Conservation (phyloP, 2,888 invertebrate genomes). For the Drosophila trichaetosa region DNA sequence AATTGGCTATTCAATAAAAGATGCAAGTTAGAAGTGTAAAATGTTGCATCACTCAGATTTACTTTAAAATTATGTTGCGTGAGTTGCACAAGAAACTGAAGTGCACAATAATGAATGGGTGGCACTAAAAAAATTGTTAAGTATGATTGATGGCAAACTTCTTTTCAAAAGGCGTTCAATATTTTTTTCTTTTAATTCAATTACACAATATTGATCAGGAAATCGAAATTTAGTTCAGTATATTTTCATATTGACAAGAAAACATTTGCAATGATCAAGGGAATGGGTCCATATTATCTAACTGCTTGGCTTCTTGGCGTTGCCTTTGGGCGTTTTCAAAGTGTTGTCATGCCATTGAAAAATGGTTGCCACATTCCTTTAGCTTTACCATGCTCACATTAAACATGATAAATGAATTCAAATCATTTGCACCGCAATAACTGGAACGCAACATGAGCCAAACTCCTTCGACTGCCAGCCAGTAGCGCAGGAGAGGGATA, state of each 20-base stretch:
- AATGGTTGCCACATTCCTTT: constrained; percentile 62
- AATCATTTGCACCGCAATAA: constrained; percentile 73
- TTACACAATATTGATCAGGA: constrained; percentile 1
- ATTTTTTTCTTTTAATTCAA: not conserved
- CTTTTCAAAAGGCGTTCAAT: not conserved
- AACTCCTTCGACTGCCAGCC: constrained; percentile 21
- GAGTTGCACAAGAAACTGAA: constrained; percentile 1
- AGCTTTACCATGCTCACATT: constrained; percentile 55
- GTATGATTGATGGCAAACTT: constrained; percentile 25
- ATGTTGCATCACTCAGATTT: constrained; percentile 34
- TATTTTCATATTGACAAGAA: not conserved
- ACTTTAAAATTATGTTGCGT: constrained; percentile 1
- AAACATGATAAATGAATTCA: constrained; percentile 79
- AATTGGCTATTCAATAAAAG: not conserved
- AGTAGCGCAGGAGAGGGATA: not conserved
- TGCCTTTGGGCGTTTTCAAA: constrained; percentile 20
- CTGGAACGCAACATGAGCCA: constrained; percentile 42
- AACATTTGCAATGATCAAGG: not conserved
- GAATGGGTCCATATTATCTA: constrained; percentile 37
- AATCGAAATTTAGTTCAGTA: not conserved
- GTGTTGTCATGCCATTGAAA: constrained; percentile 62
- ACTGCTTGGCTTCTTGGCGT: constrained; percentile 28
- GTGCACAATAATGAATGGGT: not conserved
- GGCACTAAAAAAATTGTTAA: not conserved
- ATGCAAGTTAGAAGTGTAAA: constrained; percentile 45